Percentiles rank a stretch among this genome's conserved stretches.
phyloP scores from a whole-genome alignment of 2,888 invertebrate species.

The Herminia tarsipennalis region DNA sequence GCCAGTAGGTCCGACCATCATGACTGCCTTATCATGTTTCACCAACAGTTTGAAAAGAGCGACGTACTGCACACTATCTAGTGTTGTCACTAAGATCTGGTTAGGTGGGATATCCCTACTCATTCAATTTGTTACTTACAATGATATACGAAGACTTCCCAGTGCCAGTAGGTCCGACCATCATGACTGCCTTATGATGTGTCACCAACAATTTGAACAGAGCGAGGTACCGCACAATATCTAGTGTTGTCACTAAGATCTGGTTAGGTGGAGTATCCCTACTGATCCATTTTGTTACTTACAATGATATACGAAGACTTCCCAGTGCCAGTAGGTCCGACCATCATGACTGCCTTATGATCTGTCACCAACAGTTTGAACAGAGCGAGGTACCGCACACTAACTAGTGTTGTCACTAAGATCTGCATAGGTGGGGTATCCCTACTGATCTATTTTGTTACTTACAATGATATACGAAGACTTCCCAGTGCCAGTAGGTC shows the following conservation, averaged over 20 bases:
- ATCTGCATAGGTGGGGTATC: conserved; percentile 99
- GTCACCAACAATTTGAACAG: conserved; percentile 92
- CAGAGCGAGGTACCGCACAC: conserved; percentile 93
- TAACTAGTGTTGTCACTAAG: conserved; percentile 97
- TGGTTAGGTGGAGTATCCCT: too few relatives aligned
- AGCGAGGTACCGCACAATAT: conserved; percentile 94
- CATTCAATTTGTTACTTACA: conserved; percentile 64
- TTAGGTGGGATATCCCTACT: too few relatives aligned
- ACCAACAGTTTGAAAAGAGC: conserved; percentile 92
- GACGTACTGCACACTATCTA: conserved; percentile 94
- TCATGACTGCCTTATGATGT: conserved; percentile 93
- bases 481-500: conserved; percentile 98
- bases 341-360: conserved; percentile 93
- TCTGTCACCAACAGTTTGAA: conserved; percentile 93
- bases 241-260: conserved; percentile 97
- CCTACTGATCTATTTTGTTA: not conserved
- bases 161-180: conserved; percentile 97
- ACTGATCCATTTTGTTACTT: conserved; percentile 41
- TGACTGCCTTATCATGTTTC: conserved; percentile 91
- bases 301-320: conserved; percentile 95
- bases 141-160: conserved; percentile 96
- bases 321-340: conserved; percentile 98
- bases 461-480: conserved; percentile 93
- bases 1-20: conserved; percentile 97
- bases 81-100: conserved; percentile 97